Evolutionary conservation across 2,113 vertebrate genomes (phyloP), one percentile per base, ranked within the genome.

Genomic region (Apodemus speciosus): DNA sequence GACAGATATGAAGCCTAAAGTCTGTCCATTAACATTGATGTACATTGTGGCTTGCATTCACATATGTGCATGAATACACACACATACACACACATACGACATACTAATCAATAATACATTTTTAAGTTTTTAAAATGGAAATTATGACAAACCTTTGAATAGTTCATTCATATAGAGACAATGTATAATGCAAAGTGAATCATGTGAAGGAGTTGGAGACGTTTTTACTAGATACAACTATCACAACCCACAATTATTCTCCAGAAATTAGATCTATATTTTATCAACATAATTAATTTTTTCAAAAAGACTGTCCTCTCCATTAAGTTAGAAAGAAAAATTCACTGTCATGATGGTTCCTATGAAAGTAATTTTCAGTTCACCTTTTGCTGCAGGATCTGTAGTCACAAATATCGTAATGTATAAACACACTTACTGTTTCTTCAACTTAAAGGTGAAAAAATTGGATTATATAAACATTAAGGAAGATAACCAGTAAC

Each of bases 341-440:
- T 81, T 94, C 38, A 86, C 72, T 88, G 83, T 66, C 72, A 58
- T 75, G 21, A 72, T 10, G 32, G 0, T 60, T 73, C 20, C 81
- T 96, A 21, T 49, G 71, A 81, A 92, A 96, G 85, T 94, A 27
- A 64, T 92, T 92, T 95, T 69, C 25, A 76, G 30, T 91, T 94
- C 46, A 87, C 35, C 85, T 88, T 94, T 88, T 25, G 76, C 53
- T 85, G 9, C 32, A 88, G 40, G 21, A 92, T 85, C 43, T 86
- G 32, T 81, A 76, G 73, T 93, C 94, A 91, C 15, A 87, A 85
- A 91, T 87, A 93, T 84, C 38, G 69, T 84, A n/a, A 92, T 23
- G 13, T 51, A 88, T 80, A 64, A 88, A 51, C 40, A 66, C 90
- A 18, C 85, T 83, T 88, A 77, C 11, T 83, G 9, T 87, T 79